Evolutionary conservation across 2,797 vertebrate genomes (phyloP).

Genomic region (Poeciliopsis paucimaculata): DNA sequence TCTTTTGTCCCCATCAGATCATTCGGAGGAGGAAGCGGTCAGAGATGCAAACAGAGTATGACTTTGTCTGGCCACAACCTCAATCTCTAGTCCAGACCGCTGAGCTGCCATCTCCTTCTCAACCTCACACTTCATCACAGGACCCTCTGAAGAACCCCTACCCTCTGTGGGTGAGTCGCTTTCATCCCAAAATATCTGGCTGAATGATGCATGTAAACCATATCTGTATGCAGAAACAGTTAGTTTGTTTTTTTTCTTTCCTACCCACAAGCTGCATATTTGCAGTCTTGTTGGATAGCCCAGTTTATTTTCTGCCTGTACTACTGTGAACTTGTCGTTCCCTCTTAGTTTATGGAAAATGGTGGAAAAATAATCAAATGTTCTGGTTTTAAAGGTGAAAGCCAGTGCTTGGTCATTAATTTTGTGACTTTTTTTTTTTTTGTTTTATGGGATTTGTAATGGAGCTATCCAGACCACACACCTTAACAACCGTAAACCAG

Average conservation of each 20-base stretch:
- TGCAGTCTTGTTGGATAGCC: neutral
- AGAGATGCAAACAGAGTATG: conserved; percentile 81
- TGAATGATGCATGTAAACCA: neutral
- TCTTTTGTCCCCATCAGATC: conserved; percentile 76
- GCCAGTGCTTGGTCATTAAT: neutral
- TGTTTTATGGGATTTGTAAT: neutral
- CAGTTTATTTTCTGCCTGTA: neutral
- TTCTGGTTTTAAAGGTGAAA: neutral
- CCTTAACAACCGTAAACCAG: neutral
- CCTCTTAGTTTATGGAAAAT: neutral
- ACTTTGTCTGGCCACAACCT: conserved; percentile 81
- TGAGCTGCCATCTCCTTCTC: conserved; percentile 67
- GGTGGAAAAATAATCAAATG: neutral
- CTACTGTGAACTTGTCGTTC: neutral
- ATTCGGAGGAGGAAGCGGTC: conserved; percentile 89
- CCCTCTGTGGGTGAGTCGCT: conserved; percentile 87
- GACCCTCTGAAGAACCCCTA: conserved; percentile 75
- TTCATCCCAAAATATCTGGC: neutral
- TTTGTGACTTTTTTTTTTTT: neutral
- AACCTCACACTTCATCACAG: conserved; percentile 73
- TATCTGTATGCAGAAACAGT: neutral
- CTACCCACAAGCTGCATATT: neutral
- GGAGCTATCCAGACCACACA: neutral
- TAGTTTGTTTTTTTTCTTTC: neutral
- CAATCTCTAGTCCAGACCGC: conserved; percentile 65